Conservation (phyloP, 2,113 vertebrate species). For the Entosphenus tridentatus region DNA sequence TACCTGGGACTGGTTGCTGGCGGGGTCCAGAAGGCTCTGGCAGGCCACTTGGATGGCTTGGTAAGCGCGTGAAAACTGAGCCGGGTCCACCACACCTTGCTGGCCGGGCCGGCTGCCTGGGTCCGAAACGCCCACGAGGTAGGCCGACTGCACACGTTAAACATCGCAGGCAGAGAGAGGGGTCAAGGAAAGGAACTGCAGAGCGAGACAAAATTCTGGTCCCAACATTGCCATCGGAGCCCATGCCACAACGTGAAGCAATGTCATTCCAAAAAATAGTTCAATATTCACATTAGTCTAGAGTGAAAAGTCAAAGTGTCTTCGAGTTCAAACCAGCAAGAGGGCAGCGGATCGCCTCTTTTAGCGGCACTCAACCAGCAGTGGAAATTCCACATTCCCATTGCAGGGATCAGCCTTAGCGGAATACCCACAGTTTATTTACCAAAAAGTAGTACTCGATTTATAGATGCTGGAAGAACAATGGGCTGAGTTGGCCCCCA, state of each 20-base stretch:
- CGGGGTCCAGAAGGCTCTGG: slow-evolving; percentile 81
- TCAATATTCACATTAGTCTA: not conserved
- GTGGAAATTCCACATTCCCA: too few species aligned
- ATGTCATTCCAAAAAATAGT: too few species aligned
- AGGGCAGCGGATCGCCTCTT: not conserved
- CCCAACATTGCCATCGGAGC: too few species aligned
- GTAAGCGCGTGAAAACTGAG: slow-evolving; percentile 84
- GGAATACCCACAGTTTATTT: too few species aligned
- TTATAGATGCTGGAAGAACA: too few species aligned
- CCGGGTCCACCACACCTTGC: slow-evolving; percentile 84
- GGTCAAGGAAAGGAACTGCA: not conserved
- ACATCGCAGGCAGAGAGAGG: not conserved
- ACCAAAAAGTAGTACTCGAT: too few species aligned
- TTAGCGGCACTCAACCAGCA: too few species aligned
- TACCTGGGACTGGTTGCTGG: slow-evolving; percentile 88
- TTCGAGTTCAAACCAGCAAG: not conserved
- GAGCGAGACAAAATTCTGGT: not conserved
- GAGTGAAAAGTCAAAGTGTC: not conserved
- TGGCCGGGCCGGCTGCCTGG: slow-evolving; percentile 92
- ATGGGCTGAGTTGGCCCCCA: too few species aligned
- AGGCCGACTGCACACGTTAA: slow-evolving; percentile 41
- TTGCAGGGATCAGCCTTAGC: too few species aligned
- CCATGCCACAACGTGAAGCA: too few species aligned
- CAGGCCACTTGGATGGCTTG: slow-evolving; percentile 98
- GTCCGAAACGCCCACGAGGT: slow-evolving; percentile 87